Evolutionary conservation across 1,140 invertebrate genomes (phyloP).

Genomic region (Platorchestia sp.): DNA sequence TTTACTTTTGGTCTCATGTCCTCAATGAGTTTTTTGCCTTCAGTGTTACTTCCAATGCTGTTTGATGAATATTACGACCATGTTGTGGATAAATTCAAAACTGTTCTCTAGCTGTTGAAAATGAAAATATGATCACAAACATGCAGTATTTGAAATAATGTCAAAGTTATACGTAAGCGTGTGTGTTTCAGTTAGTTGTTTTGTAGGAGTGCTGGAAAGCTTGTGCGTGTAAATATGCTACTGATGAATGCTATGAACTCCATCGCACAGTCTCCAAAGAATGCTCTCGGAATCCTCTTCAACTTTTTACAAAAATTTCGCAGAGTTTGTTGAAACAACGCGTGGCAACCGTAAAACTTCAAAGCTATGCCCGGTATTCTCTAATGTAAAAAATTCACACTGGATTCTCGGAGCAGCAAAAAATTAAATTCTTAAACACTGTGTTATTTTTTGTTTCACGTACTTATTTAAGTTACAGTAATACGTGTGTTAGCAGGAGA

Average conservation of each 20-base stretch:
- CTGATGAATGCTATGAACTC: not conserved
- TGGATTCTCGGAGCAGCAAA: not conserved
- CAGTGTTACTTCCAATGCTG: not conserved
- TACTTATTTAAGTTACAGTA: not conserved
- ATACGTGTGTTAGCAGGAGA: not conserved
- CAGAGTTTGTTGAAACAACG: not conserved
- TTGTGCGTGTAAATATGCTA: not conserved
- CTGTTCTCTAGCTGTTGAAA: not conserved
- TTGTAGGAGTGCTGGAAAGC: not conserved
- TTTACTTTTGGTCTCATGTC: not conserved
- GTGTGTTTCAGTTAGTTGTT: not conserved
- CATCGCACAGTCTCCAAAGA: not conserved
- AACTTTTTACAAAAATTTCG: not conserved
- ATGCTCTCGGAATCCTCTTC: not conserved
- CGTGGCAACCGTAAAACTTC: no score
- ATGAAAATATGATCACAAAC: not conserved
- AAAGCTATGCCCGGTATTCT: not conserved
- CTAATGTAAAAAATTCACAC: not conserved
- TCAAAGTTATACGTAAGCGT: not conserved
- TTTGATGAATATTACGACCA: not conserved
- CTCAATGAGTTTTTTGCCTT: not conserved
- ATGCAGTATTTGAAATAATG: not conserved
- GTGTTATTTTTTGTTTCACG: no score
- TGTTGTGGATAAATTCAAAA: not conserved
- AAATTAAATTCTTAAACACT: no score